Evolutionary conservation across 2,888 invertebrate genomes (phyloP).

Genomic region (Heliconius cydno): DNA sequence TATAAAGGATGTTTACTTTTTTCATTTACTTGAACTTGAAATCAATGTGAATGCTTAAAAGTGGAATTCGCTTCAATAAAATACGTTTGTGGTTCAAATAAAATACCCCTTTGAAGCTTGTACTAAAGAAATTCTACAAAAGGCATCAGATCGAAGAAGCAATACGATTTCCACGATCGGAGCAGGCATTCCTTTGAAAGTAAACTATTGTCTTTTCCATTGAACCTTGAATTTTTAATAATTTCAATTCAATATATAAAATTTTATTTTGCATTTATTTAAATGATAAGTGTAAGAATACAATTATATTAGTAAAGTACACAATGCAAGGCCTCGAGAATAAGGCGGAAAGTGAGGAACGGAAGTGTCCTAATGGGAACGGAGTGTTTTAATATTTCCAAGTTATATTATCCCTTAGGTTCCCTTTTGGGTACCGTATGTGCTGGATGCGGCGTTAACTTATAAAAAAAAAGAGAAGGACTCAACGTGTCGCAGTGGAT

Average conservation of each 20-base stretch:
- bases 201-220: conserved; percentile 36
- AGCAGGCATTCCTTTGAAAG: conserved; percentile 36
- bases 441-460: no score
- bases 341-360: no score
- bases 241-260: background rate
- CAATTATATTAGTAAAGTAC: no score
- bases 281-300: background rate
- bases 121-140: conserved; percentile 34
- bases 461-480: no score
- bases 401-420: no score
- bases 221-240: conserved; percentile 25
- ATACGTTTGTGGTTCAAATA: conserved; percentile 34
- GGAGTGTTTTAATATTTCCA: no score
- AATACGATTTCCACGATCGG: conserved; percentile 35
- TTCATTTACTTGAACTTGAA: conserved; percentile 10
- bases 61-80: conserved; percentile 27
- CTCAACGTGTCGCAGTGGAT: no score
- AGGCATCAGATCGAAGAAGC: conserved; percentile 34
- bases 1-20: conserved; percentile 6
- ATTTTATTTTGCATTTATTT: background rate
- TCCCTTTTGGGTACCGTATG: no score
- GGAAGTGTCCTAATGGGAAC: no score
- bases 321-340: no score
- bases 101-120: conserved; percentile 32
- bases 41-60: conserved; percentile 28